Base-by-base conservation (phyloP, 2,888 invertebrate species). In the Caenorhabditis becei region DNA sequence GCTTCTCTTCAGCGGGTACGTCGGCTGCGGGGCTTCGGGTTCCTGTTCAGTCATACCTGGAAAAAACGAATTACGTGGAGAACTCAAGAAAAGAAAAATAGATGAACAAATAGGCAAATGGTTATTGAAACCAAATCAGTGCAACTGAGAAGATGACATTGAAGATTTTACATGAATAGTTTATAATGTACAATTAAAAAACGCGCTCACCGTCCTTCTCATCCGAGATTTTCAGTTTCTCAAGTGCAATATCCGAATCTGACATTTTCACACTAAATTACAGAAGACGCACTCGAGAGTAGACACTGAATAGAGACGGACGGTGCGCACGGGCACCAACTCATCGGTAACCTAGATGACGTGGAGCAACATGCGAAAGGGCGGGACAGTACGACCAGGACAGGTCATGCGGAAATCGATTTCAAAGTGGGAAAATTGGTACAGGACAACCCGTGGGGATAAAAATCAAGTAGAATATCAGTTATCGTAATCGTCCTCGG, bases 1-100 rank as follows among this genome's bases (percentile, higher is more conserved):
- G 54, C 44, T 49, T 11, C 81, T 62, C 71, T 85, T 87, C 67
- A 87, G 78, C 8, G 80, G 78, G 49, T 86, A 87, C 26, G 80
- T 56, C 2, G 23, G 11, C 28, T 32, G 20, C 28, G 65, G 24
- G 16, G 37, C 37, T 59, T 59, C 26, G 26, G 28, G 26, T 16
- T 59, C 54, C 32, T 23, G 35, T 14, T 71, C 71, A 56, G 62
- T 51, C 71, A 66, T 78, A 23, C 53, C 78, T 78, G 61, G 16
- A 78, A 69, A 49, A 49, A 67, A 47, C 8, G 11, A 14, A 10
- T 41, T 32, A 62, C 5, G 32, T 32, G 32, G 32, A 62, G 28
- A 59, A 49, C 28, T 0, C 7, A 23, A 2, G 10, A n/a, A 49
- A 47, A 14, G 44, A 49, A 54, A 49, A 69, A 28, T 18, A 58